A percentile compares a stretch with the other conserved stretches of the same genome.
phyloP scores from a whole-genome alignment of 2,113 vertebrate genomes.

The Camelus dromedarius region DNA sequence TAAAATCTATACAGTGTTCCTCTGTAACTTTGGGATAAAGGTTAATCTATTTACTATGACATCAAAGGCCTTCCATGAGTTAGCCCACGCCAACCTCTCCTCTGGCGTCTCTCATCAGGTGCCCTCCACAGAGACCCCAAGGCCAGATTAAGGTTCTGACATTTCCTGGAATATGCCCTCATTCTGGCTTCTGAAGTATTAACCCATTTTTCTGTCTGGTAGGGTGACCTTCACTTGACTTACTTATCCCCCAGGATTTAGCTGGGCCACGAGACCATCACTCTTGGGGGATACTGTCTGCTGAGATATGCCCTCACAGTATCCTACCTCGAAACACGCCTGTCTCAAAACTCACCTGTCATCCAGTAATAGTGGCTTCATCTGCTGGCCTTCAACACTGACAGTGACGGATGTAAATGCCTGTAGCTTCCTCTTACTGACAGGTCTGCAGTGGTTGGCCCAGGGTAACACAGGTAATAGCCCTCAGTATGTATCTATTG shows the following conservation, averaged over 20 bases:
- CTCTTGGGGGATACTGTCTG: background rate
- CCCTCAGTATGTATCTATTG: rapidly evolving
- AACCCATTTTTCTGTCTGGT: background rate
- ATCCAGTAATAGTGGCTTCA: too few relatives aligned
- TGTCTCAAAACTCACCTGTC: background rate
- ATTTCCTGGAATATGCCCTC: background rate
- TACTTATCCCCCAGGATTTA: background rate
- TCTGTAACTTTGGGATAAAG: background rate
- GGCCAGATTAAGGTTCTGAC: background rate
- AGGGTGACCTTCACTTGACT: background rate
- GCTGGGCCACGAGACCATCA: background rate
- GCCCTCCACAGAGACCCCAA: background rate
- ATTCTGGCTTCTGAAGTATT: background rate
- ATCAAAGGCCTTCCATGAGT: background rate
- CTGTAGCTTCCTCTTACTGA: background rate
- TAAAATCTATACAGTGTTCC: background rate
- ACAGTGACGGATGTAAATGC: background rate
- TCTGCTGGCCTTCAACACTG: background rate
- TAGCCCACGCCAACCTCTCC: background rate
- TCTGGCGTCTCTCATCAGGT: background rate
- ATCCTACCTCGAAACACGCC: background rate
- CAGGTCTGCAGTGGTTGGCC: background rate
- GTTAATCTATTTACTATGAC: background rate
- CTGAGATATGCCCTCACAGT: background rate
- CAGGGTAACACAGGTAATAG: background rate